Base-by-base conservation (phyloP, 2,888 invertebrate genomes). In the Caenorhabditis zanzibari region DNA sequence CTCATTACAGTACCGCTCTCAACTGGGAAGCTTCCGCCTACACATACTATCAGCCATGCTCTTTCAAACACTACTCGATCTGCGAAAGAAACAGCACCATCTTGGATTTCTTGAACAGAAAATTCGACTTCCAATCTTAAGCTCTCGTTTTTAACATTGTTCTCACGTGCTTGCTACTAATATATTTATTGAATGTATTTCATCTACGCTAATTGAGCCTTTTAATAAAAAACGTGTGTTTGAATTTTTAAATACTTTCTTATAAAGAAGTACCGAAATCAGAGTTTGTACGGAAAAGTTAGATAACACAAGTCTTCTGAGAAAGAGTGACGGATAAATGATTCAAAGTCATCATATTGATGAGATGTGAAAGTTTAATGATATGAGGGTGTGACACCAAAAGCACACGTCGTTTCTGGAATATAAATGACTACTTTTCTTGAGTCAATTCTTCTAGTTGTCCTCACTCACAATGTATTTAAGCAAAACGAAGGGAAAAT, bases 61-160 rank as follows among this genome's bases (percentile, higher is more conserved):
- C 41, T 5, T 86, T 69, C 61, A 58, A 63, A 47, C 82, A 49
- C 69, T 49, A 54, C 68, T 87, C 80, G 16, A 72, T 87, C 74
- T 87, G 87, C 74, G 87, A 87, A 56, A 66, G 86, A 59, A 87
- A 87, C 75, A 59, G 69, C 44, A 87, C 87, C 24, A 82, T 82
- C 49, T 28, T 82, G 14, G 82, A 82, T 22, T 82, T 82, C 49
- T 69, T 82, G 44, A 59, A 74, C 73, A 73, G 82, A 68, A 82
- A 79, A 32, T 82, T 82, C 47, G 82, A 79, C 58, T 56, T 82
- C 52, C 79, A 79, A 68, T 35, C 26, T 28, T 82, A 41, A 82
- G 1, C 24, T 47, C 22, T n/a, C n/a, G n/a, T n/a, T n/a, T n/a
- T n/a, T n/a, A 32, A 6, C 7, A 3, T 22, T 52, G 4, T 22